Base-by-base conservation (phyloP, 2,113 vertebrate species). In the Falco punctatus region DNA sequence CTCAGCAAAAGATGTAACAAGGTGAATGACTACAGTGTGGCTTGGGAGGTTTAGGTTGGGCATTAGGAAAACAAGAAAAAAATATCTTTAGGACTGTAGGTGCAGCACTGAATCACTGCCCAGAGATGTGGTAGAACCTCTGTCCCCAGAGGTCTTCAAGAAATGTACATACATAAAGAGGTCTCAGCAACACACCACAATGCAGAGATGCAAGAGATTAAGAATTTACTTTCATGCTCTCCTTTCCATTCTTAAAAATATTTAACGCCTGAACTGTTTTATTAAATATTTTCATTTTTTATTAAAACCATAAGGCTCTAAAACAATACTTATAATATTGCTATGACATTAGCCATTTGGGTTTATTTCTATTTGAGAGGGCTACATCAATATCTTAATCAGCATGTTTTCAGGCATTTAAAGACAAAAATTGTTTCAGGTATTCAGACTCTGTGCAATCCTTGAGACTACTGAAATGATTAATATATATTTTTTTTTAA, bases 101-200 rank as follows among this genome's bases (percentile, higher is more conserved):
- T 26, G 23, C 61, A 54, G 27, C 21, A 48, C 22, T 52, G 23
- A 70, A 38, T 19, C 26, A 46, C 20, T 61, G 20, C 22, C 24
- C 28, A 57, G 26, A 61, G 22, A 22, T 0, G 3, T 0, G 2
- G 5, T 22, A 10, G 16, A 65, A 32, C 9, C 27, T 23, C 42
- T 57, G 1, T 15, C 23, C 7, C 15, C 23, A 16, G 5, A 66
- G 6, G 4, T 52, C 19, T 42, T 59, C 17, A 52, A 66, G 65
- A 70, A 74, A 54, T 23, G 15, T 15, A 33, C 15, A 17, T 6
- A 71, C 15, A 64, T 26, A 66, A n/a, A 10, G 11, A 92, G 10
- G 67, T 18, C 13, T 65, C 4, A 3, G 10, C n/a, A 80, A 38
- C 8, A 48, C 3, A 23, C 19, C 30, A 91, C 27, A 83, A 57